Evolutionary conservation across 2,888 invertebrate genomes (phyloP).

Genomic region (Zeuzera pyrina): DNA sequence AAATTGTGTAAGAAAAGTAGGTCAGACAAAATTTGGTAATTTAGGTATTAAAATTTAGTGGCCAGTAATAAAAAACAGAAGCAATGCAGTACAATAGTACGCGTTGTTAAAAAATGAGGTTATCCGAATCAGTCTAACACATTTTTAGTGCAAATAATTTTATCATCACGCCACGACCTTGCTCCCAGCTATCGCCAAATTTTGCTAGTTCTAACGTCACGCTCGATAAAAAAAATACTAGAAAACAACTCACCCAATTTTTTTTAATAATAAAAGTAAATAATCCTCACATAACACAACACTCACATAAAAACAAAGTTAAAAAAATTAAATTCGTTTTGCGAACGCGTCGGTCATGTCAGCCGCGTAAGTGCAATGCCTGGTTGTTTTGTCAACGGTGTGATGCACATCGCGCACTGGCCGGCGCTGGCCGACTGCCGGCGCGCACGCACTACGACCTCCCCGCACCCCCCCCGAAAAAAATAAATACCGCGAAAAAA

Average conservation of each 20-base stretch:
- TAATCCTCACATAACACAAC: slow-evolving; percentile 5
- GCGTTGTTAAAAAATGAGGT: slow-evolving; percentile 65
- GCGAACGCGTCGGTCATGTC: slow-evolving; percentile 20
- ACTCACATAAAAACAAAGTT: slow-evolving; percentile 8
- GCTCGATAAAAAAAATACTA: slow-evolving; percentile 40
- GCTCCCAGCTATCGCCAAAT: slow-evolving; percentile 67
- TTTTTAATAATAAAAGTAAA: slow-evolving; percentile 9
- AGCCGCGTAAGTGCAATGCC: slow-evolving; percentile 32
- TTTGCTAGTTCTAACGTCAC: slow-evolving; percentile 58
- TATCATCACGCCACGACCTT: slow-evolving; percentile 65
- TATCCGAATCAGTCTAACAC: slow-evolving; percentile 65
- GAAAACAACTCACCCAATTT: slow-evolving; percentile 30
- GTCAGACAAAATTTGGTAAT: no score
- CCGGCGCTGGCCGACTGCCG: slow-evolving; percentile 64
- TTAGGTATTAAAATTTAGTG: no score
- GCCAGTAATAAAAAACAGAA: no score
- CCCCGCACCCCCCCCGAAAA: slow-evolving; percentile 40
- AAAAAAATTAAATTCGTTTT: slow-evolving; percentile 4
- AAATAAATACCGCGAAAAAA: slow-evolving; percentile 59
- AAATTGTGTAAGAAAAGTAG: no score
- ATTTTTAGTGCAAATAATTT: slow-evolving; percentile 69
- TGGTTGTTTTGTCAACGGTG: slow-evolving; percentile 23
- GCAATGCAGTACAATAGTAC: slow-evolving; percentile 36
- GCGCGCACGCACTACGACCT: slow-evolving; percentile 54
- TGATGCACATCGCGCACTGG: slow-evolving; percentile 53